Evolutionary conservation across 2,113 vertebrate species (phyloP), one percentile per base, ranked within the genome.

Genomic region (Notothenia rossii): DNA sequence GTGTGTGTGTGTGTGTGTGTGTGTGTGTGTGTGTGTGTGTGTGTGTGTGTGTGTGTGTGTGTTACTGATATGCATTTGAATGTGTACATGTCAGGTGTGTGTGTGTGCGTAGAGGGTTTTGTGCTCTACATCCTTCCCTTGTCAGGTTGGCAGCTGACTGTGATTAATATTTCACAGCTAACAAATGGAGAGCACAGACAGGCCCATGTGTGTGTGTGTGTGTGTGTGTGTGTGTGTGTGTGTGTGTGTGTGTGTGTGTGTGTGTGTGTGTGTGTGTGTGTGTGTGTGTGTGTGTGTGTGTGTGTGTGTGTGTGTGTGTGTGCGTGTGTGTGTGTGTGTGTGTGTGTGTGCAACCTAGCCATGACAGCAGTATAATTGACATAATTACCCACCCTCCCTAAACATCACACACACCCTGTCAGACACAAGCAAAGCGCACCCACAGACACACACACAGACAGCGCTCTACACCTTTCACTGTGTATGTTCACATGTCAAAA

Each of bases 161-260:
- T 88, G 90, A 93, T 95, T 94, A 94, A 95, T 94, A 95, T 93
- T 95, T 95, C 92, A 95, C 91, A 88, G 81, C 75, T 45, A 77
- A 87, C 92, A 93, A 94, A 94, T 93, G 91, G 84, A 81, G 82
- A 90, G 75, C 81, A 80, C 81, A 89, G 79, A 71, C 88, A 77
- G 64, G 33, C 56, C 56, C 9, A 14, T 62, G 29, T 77, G 83
- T n/a, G 73, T 75, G 72, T 67, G 66, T 17, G 68, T 82, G 88
- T 54, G 66, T 70, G 79, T 69, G 83, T 66, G 75, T 63, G 78
- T 79, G 79, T 69, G 62, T 58, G 77, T 61, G 79, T 75, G 79
- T 63, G 68, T 56, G 72, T 62, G 83, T 75, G 50, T 48, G 77
- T 60, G 46, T 79, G 78, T 63, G 58, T 10, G 33, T 55, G 36